These are phyloP conservation scores for Eristalinus sepulchralis DNA, from an alignment of 2,888 invertebrate genomes.

Conservation along the genomic window DNA sequence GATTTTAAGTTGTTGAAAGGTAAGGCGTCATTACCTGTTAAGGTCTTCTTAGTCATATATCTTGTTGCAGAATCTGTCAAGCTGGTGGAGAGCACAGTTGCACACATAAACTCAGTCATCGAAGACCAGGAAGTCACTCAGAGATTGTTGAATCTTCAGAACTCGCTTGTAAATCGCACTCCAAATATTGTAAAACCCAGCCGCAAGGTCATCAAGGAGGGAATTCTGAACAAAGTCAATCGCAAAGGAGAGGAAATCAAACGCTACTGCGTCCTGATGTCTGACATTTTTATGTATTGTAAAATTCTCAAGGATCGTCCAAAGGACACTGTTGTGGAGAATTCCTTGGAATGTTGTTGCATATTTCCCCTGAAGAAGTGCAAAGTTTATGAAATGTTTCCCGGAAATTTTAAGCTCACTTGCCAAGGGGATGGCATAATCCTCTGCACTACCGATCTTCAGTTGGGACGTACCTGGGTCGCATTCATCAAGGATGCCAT, in stretches of 20 bases:
- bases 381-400: constrained; percentile 83
- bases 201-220: constrained; percentile 87
- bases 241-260: constrained; percentile 82
- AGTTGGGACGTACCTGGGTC: constrained; percentile 84
- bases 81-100: constrained; percentile 86
- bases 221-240: constrained; percentile 83
- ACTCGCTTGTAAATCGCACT: constrained; percentile 83
- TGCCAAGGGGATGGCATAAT: constrained; percentile 84
- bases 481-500: constrained; percentile 83
- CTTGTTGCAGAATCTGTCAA: constrained; percentile 83
- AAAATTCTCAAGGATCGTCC: constrained; percentile 83
- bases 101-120: constrained; percentile 88
- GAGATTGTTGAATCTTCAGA: constrained; percentile 86
- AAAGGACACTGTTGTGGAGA: constrained; percentile 82
- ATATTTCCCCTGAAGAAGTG: constrained; percentile 88
- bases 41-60: background rate
- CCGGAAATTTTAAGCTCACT: constrained; percentile 84
- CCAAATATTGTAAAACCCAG: constrained; percentile 85
- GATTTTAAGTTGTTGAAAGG: constrained; percentile 83
- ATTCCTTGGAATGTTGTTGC: constrained; percentile 85
- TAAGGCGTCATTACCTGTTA: constrained; percentile 72
- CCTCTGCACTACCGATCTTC: constrained; percentile 82
- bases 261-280: constrained; percentile 87
- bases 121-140: constrained; percentile 88
- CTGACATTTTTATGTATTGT: constrained; percentile 88